Base-by-base conservation (phyloP, 2,113 vertebrate genomes). In the Puntigrus tetrazona region DNA sequence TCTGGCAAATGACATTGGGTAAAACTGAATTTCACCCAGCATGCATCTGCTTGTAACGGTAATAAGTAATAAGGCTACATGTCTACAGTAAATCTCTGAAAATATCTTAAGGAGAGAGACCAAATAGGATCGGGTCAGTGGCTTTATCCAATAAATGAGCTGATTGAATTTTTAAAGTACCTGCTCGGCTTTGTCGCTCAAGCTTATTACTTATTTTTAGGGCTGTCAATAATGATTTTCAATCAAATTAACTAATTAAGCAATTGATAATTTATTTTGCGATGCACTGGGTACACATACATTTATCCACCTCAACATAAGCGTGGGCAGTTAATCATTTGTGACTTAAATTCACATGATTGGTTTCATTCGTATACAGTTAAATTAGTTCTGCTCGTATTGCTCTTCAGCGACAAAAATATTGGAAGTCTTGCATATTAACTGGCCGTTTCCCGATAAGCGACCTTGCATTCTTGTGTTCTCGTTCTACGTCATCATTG, bases 1-100 rank as follows among this genome's bases (percentile, higher is more conserved):
- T 83, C 36, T 47, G 45, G 34, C 76, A 73, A 13, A 22, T 83
- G 34, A 86, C 22, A 74, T 86, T 63, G 20, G 78, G 59, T 45
- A 83, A 31, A 57, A 29, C 52, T 8, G 27, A 57, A 31, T 25
- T 47, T 65, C 65, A 43, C 41, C 41, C 45, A 81, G 78, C 10
- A 81, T 36, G 20, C 43, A 74, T 47, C 34, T 38, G 13, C 11
- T 34, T 78, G 43, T 18, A 67, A 76, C 31, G 34, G 8, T 27
- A 47, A 52, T 47, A 34, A 59, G 27, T 57, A n/a, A n/a, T 59
- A 73, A 73, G 52, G 72, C n/a, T 22, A 31, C 9, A 22, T 10
- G 18, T 81, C 29, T 67, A 73, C 22, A 25, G 38, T 25, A 72
- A 1, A 72, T 41, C 36, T 41, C 20, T 14, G 22, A n/a, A 72